Evolutionary conservation across 1,140 invertebrate species (phyloP).

Genomic region (Aphelinus certus): DNA sequence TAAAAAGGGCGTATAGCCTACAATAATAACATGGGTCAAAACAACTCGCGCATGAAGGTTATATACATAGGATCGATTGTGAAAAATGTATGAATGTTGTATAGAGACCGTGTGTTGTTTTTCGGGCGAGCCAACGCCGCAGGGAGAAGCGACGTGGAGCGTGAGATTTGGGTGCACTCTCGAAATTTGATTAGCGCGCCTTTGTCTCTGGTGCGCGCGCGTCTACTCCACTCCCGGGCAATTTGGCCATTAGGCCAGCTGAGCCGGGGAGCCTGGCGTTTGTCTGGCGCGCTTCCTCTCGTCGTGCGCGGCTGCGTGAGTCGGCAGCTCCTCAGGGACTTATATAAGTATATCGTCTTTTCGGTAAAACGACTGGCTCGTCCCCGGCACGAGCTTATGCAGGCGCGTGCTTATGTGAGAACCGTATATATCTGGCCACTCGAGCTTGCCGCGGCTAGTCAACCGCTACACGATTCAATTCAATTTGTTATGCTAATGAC

Average conservation of each 20-base stretch:
- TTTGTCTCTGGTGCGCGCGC: not conserved
- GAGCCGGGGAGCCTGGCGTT: not conserved
- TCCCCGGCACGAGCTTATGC: conserved; percentile 8
- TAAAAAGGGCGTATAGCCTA: too few species aligned
- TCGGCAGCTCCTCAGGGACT: conserved; percentile 37
- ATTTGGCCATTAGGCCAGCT: not conserved
- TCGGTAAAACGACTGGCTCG: conserved; percentile 29
- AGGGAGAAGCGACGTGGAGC: too few species aligned
- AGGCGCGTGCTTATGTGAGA: not conserved
- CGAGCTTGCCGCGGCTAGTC: too few species aligned
- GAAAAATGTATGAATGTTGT: not conserved
- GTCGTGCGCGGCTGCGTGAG: conserved; percentile 22
- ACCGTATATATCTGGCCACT: not conserved
- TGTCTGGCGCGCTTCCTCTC: not conserved
- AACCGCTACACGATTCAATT: conserved; percentile 2
- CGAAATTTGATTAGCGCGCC: conserved; percentile 28
- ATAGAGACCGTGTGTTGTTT: not conserved
- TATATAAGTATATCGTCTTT: conserved; percentile 20
- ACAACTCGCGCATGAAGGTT: too few species aligned
- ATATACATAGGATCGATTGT: too few species aligned
- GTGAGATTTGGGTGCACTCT: too few species aligned
- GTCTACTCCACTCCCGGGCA: not conserved
- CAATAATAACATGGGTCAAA: too few species aligned
- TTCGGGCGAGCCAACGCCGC: too few species aligned
- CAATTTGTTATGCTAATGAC: conserved; percentile 28